A percentile compares a stretch with the other conserved stretches of the same genome.
Conservation (phyloP, 2,113 vertebrate genomes). For the Holacanthus passer region DNA sequence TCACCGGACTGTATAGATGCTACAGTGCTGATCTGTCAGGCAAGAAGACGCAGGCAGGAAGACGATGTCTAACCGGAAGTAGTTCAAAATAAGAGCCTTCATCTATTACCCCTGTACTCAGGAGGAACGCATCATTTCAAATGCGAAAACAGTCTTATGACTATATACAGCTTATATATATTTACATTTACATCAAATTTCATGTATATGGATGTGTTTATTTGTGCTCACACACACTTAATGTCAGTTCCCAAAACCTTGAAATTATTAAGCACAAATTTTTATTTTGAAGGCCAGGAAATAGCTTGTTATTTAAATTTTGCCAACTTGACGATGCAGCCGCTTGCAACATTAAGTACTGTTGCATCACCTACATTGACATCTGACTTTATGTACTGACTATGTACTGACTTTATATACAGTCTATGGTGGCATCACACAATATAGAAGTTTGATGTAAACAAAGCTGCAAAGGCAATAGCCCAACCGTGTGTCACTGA, state of each 20-base stretch:
- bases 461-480: neutral
- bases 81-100: slow-evolving; percentile 13
- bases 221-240: neutral
- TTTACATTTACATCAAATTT: neutral
- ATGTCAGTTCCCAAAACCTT: neutral
- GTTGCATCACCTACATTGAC: slow-evolving; percentile 29
- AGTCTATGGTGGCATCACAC: neutral
- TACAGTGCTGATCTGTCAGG: neutral
- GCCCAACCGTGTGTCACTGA: neutral
- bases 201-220: neutral
- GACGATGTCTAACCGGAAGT: neutral
- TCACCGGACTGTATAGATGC: neutral
- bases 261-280: neutral
- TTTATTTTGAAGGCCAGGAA: slow-evolving; percentile 24
- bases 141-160: neutral
- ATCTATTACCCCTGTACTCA: neutral
- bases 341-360: neutral
- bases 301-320: neutral
- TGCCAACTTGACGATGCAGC: neutral
- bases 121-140: neutral
- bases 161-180: neutral
- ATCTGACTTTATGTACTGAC: no score
- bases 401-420: no score
- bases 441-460: neutral
- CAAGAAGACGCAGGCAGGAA: no score